Evolutionary conservation across 2,797 vertebrate genomes (phyloP).

Genomic region (Macropus fuliginosus): DNA sequence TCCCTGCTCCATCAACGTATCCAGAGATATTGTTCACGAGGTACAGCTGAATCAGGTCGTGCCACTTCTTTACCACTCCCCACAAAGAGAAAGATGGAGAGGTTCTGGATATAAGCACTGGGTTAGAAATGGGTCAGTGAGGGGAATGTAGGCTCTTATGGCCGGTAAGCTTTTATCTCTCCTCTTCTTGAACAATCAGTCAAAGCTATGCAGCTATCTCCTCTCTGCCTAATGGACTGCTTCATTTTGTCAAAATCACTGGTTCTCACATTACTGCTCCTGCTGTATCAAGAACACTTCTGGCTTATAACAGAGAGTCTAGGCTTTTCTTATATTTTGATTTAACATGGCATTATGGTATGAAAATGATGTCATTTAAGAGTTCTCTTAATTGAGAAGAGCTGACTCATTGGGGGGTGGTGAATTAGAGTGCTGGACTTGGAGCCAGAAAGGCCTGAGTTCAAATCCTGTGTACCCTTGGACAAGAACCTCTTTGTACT

Average conservation of each 20-base stretch:
- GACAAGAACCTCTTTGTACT: background rate
- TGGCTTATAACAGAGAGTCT: background rate
- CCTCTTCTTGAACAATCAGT: background rate
- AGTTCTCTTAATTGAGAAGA: background rate
- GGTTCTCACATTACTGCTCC: slow-evolving; percentile 12
- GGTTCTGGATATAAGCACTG: background rate
- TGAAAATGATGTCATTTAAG: background rate
- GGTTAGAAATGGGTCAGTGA: slow-evolving; percentile 21
- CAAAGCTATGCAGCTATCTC: background rate
- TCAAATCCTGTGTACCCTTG: background rate
- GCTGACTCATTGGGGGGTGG: background rate
- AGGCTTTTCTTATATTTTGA: background rate
- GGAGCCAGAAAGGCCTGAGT: background rate
- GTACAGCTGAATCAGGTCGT: background rate
- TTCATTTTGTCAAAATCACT: background rate
- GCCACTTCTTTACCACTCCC: slow-evolving; percentile 12
- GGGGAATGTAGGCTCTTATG: background rate
- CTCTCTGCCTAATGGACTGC: background rate
- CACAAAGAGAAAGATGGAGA: slow-evolving; percentile 14
- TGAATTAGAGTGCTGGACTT: background rate
- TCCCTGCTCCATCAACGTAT: background rate
- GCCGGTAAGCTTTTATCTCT: background rate
- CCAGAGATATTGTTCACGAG: background rate
- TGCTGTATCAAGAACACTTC: background rate
- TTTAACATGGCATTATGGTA: background rate